Base-by-base conservation (phyloP, 2,797 vertebrate species). In the Falco cherrug region DNA sequence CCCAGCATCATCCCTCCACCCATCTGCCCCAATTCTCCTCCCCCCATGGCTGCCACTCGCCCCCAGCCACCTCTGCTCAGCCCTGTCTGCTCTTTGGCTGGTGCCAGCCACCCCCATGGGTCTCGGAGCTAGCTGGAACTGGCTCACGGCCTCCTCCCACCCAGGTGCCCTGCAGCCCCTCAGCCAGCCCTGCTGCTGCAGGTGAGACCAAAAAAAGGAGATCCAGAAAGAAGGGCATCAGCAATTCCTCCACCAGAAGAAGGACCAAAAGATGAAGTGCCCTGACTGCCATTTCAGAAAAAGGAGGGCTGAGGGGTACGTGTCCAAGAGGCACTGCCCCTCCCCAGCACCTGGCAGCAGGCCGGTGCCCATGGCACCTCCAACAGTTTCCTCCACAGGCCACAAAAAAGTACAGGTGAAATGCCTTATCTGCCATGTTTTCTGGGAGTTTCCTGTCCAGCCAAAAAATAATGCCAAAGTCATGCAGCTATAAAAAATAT, bases 81-180 rank as follows among this genome's bases (percentile, higher is more conserved):
- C 14, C 11, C 18, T 4, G 6, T 31, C 19, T 9, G 5, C 25
- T 76, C 35, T 6, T 28, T 13, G 9, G 31, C 12, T 6, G 13
- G 17, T 3, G 0, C 17, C 11, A 4, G 31, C 31, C 8, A 4
- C 8, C 9, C 28, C 13, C 7, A 1, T 3, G 1, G 35, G 19
- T 61, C 54, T 56, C 4, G 1, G 22, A 48, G 11, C 11, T 24
- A 33, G 21, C 28, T 54, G 13, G 25, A 61, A 68, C 18, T 1
- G 3, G 3, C 33, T 31, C 50, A 56, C 0, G 1, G 6, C 8
- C 18, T 84, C 25, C 51, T 87, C 35, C n/a, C 6, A 3, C 21
- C 8, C 3, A 3, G 16, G 8, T 2, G 1, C 28, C 39, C 51
- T 2, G 0, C 29, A 59, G 21, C 7, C 15, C 21, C 14, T 17